These are phyloP conservation scores for Mirounga angustirostris DNA, from an alignment of 2,113 vertebrate genomes.

Conservation along the genomic window DNA sequence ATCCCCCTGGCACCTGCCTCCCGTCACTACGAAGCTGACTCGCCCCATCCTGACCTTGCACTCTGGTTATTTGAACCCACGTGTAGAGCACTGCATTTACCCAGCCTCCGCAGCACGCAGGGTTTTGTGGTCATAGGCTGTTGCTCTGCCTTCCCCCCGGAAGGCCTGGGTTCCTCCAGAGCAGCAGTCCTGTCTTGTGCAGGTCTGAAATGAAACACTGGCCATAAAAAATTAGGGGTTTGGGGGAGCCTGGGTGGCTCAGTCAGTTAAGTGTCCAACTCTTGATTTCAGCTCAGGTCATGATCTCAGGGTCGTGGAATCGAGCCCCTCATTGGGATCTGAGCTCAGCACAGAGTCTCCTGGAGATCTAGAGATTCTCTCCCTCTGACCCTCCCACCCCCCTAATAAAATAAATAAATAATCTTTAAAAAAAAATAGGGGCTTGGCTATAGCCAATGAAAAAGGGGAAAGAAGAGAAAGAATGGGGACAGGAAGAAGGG, in stretches of 20 bases:
- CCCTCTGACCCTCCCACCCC: background rate
- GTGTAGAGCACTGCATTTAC: accelerated
- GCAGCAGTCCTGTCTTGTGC: background rate
- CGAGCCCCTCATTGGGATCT: background rate
- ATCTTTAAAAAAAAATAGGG: background rate
- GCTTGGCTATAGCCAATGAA: background rate
- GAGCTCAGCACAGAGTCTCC: background rate
- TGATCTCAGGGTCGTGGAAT: background rate
- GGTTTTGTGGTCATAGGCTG: accelerated
- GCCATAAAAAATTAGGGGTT: background rate
- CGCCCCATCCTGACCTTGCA: accelerated
- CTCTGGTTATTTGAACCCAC: background rate
- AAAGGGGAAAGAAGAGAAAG: background rate
- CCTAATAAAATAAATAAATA: background rate
- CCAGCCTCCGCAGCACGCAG: accelerated
- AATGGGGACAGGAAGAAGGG: background rate
- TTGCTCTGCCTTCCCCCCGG: background rate
- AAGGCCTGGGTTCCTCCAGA: background rate
- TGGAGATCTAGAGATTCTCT: background rate
- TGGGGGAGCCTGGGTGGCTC: background rate
- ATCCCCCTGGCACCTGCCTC: background rate
- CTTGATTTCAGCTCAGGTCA: background rate
- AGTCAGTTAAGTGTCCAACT: background rate
- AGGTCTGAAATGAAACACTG: background rate
- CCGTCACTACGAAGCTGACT: background rate